Conservation (phyloP, 1,140 invertebrate genomes). For the Ctenoplectra terminalis region DNA sequence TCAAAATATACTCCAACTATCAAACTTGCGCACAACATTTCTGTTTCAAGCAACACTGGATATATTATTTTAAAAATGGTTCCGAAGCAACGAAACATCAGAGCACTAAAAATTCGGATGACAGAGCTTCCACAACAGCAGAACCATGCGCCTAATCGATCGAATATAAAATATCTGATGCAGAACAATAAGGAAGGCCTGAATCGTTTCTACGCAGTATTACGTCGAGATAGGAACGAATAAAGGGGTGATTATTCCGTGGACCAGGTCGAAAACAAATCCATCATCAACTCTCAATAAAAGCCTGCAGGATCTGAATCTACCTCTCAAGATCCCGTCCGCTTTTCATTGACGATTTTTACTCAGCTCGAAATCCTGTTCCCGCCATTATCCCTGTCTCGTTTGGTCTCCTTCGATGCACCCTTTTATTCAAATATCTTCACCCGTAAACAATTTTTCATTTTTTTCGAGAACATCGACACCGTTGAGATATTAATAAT, state of each 20-base stretch:
- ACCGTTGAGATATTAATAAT: no score
- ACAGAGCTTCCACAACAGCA: not conserved
- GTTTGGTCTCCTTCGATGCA: not conserved
- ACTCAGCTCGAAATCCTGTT: conserved; percentile 5
- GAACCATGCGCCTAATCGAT: not conserved
- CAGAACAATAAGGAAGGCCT: not conserved
- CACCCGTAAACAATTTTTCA: not conserved
- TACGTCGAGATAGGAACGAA: not conserved
- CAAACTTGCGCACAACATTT: no score
- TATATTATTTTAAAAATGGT: no score
- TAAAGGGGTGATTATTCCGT: not conserved
- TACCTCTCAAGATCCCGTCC: not conserved
- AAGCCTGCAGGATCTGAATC: conserved; percentile 12
- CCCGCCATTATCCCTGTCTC: conserved; percentile 32
- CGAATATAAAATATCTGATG: not conserved
- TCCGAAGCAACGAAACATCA: no score
- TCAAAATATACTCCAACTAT: no score
- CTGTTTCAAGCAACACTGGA: no score
- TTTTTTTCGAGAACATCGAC: no score
- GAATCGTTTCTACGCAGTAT: not conserved
- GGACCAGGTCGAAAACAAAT: conserved; percentile 33
- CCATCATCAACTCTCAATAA: conserved; percentile 20
- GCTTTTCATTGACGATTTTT: conserved; percentile 20
- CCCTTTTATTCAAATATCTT: not conserved
- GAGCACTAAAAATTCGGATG: not conserved